phyloP scores from a whole-genome alignment of 2,888 invertebrate species.

The Strigamia maritima region DNA sequence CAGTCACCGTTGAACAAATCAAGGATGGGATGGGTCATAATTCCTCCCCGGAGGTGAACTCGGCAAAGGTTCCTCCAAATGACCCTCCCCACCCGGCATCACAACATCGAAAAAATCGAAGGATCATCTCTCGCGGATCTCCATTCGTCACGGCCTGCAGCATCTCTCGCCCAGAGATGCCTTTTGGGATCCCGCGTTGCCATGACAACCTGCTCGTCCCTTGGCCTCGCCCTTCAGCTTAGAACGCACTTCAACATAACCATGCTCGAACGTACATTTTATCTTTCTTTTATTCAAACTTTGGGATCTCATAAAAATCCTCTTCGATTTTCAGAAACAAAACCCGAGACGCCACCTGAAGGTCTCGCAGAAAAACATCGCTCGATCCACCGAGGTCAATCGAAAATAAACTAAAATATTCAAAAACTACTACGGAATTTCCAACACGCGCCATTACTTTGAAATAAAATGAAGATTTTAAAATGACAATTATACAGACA shows the following conservation, averaged over 20 bases:
- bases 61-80: neutral
- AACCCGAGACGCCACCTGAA: too few relatives aligned
- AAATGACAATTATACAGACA: too few relatives aligned
- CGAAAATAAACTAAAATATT: neutral
- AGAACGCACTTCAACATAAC: too few relatives aligned
- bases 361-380: too few relatives aligned
- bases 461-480: too few relatives aligned
- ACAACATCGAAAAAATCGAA: neutral
- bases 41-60: slow-evolving; percentile 10
- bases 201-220: neutral
- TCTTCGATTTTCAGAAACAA: neutral
- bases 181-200: neutral
- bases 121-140: slow-evolving; percentile 1
- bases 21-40: slow-evolving; percentile 15
- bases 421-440: too few relatives aligned
- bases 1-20: slow-evolving; percentile 15
- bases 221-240: neutral
- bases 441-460: too few relatives aligned
- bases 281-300: slow-evolving; percentile 1
- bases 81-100: neutral
- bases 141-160: slow-evolving; percentile 10
- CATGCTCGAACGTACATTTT: neutral
- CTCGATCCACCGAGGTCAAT: neutral
- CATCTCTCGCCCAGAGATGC: neutral
- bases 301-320: neutral